These are phyloP conservation scores for Loris lydekkerianus DNA, from an alignment of 2,797 vertebrate genomes.

Conservation along the genomic window DNA sequence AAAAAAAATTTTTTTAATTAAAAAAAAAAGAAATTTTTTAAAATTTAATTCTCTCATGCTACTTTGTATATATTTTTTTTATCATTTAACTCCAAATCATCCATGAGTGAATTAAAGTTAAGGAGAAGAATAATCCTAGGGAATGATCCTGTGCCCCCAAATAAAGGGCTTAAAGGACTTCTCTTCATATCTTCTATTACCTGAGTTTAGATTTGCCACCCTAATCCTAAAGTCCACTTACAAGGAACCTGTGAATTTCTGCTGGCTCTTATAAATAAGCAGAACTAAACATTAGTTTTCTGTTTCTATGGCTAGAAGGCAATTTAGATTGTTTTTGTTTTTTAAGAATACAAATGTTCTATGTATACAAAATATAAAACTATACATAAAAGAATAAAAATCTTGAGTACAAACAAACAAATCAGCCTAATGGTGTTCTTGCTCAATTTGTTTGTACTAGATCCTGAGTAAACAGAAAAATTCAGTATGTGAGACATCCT, in stretches of 20 bases:
- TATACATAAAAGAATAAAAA: background rate
- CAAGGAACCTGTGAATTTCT: background rate
- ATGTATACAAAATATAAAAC: constrained; percentile 15
- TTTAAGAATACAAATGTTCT: background rate
- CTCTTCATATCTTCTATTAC: background rate
- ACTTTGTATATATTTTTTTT: background rate
- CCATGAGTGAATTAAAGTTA: background rate
- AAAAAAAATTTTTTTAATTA: no score
- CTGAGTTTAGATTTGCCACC: background rate
- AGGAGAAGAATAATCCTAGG: background rate
- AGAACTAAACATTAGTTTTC: background rate
- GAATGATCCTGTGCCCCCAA: background rate
- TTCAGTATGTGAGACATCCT: background rate
- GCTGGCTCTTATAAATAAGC: background rate
- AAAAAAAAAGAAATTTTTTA: background rate
- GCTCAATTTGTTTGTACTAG: background rate
- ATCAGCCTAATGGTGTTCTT: background rate
- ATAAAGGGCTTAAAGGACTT: background rate
- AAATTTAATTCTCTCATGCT: constrained; percentile 1
- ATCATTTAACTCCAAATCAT: constrained; percentile 28
- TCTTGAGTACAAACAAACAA: background rate
- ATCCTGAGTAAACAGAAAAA: background rate
- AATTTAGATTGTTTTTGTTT: background rate
- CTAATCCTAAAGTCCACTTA: background rate
- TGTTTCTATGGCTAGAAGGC: background rate